A percentile compares a stretch with the other conserved stretches of the same genome.
These are phyloP conservation scores for Eudorcas thomsonii DNA, from an alignment of 2,113 vertebrate species.

Conservation along the genomic window DNA sequence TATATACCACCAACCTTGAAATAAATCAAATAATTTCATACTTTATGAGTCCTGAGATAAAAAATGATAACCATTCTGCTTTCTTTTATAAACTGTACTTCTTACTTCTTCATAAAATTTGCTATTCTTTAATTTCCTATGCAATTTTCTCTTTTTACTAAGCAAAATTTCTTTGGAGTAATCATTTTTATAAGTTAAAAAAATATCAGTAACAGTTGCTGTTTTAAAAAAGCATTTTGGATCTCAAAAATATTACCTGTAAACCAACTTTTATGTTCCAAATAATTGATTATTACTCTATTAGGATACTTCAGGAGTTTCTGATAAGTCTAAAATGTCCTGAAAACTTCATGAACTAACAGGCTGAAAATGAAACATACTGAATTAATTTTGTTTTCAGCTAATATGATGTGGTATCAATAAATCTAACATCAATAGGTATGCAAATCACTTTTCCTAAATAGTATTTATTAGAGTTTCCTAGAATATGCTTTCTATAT, in stretches of 20 bases:
- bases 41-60: background rate
- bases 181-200: background rate
- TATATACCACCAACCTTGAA: background rate
- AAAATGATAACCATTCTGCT: background rate
- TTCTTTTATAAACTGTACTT: background rate
- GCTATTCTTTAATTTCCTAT: background rate
- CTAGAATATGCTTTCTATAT: background rate
- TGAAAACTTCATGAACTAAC: background rate
- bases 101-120: background rate
- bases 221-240: background rate
- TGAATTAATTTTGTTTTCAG: background rate
- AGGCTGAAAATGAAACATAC: background rate
- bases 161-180: background rate
- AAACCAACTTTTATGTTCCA: background rate
- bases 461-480: background rate
- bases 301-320: background rate
- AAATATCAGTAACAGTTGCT: background rate
- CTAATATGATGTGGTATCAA: background rate
- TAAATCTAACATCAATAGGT: background rate
- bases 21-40: background rate
- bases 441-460: background rate
- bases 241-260: background rate
- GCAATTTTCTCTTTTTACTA: background rate
- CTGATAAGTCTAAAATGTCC: background rate
- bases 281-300: background rate